Evolutionary conservation across 2,888 invertebrate genomes (phyloP).

Genomic region (Drosophila prostipennis): DNA sequence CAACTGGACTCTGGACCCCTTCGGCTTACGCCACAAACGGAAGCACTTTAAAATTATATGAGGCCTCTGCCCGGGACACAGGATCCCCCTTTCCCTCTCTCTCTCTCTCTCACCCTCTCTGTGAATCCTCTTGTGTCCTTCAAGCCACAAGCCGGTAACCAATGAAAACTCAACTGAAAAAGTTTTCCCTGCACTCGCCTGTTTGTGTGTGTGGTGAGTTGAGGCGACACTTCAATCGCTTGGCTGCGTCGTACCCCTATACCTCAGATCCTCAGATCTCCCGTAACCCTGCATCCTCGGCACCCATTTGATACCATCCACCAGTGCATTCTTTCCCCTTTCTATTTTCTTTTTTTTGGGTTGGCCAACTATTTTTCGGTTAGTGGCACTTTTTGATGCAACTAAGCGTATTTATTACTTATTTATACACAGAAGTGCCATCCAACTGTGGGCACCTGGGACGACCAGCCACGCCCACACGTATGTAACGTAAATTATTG

Average conservation of each 20-base stretch:
- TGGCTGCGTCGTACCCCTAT: constrained; percentile 30
- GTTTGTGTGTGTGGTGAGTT: constrained; percentile 34
- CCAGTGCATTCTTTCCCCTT: constrained; percentile 35
- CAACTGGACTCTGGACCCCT: constrained; percentile 11
- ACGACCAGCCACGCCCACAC: constrained; percentile 36
- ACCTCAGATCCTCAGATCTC: constrained; percentile 5
- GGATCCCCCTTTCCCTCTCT: no score
- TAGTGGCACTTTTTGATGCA: constrained; percentile 74
- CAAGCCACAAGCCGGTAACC: constrained; percentile 78
- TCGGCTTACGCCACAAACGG: constrained; percentile 66
- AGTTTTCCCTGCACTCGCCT: constrained; percentile 51
- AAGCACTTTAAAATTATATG: constrained; percentile 80
- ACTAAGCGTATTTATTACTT: constrained; percentile 80
- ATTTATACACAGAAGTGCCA: constrained; percentile 71
- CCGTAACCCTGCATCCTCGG: constrained; percentile 13
- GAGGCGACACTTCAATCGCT: constrained; percentile 54
- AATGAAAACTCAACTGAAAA: constrained; percentile 78
- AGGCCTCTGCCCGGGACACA: constrained; percentile 56
- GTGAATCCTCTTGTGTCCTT: constrained; percentile 51
- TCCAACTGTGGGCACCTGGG: constrained; percentile 52
- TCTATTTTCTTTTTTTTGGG: constrained; percentile 33
- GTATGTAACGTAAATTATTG: constrained; percentile 43
- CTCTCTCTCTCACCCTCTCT: not conserved
- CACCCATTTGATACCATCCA: constrained; percentile 59
- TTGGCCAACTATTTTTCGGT: constrained; percentile 72